Evolutionary conservation across 1,140 invertebrate species (phyloP).

Genomic region (Calycopis cecrops): DNA sequence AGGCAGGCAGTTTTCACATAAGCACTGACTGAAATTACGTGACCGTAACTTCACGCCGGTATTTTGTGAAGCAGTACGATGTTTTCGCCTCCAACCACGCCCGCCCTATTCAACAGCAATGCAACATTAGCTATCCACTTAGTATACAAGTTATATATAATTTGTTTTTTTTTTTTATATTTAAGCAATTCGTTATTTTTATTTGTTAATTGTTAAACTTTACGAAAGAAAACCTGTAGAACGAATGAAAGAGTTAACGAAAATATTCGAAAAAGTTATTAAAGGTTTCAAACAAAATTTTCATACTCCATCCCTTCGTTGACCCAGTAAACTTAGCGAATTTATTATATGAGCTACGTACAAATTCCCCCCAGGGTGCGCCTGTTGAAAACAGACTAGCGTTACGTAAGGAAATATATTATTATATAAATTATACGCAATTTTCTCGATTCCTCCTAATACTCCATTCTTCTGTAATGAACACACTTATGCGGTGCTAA

Average conservation of each 20-base stretch:
- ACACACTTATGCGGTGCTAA: conserved; percentile 8
- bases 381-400: conserved; percentile 21
- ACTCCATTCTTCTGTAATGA: conserved; percentile 3
- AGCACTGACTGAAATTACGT: too few species aligned
- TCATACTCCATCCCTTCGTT: conserved; percentile 21
- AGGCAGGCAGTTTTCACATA: too few species aligned
- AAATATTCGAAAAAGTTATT: conserved; percentile 2
- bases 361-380: conserved; percentile 12
- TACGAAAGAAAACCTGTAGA: not conserved
- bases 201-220: not conserved
- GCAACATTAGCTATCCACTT: too few species aligned
- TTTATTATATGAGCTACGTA: conserved; percentile 21
- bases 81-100: too few species aligned
- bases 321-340: conserved; percentile 25
- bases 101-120: too few species aligned
- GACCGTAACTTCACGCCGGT: too few species aligned
- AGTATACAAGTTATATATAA: too few species aligned
- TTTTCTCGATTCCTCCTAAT: conserved; percentile 3
- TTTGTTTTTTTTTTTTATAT: too few species aligned
- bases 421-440: conserved; percentile 14
- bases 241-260: not conserved
- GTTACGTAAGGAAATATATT: conserved; percentile 17
- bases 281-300: conserved; percentile 15
- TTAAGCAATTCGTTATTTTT: too few species aligned
- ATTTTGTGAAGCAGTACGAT: too few species aligned